phyloP scores from a whole-genome alignment of 2,888 invertebrate species.

The Amphipyra tragopoginis region DNA sequence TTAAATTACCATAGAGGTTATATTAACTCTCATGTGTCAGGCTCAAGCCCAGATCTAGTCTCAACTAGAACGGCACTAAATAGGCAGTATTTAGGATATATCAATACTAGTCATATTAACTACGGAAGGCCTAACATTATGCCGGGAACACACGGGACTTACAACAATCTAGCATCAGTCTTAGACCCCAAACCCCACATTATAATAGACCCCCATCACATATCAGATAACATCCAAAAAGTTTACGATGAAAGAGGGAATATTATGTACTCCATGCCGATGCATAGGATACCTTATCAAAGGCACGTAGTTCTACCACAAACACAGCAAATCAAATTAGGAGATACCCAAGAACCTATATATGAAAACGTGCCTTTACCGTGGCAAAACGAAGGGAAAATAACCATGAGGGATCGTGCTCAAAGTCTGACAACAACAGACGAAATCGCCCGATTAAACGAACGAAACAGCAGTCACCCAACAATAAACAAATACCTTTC shows the following conservation, averaged over 20 bases:
- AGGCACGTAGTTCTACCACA: conserved; percentile 88
- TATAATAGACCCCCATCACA: conserved; percentile 89
- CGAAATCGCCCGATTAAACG: conserved; percentile 87
- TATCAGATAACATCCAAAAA: conserved; percentile 91
- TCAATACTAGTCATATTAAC: conserved; percentile 78
- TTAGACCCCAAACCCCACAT: conserved; percentile 87
- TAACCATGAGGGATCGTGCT: conserved; percentile 86
- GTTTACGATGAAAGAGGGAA: conserved; percentile 91
- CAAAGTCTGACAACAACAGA: conserved; percentile 93
- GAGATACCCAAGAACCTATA: conserved; percentile 92
- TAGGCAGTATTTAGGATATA: conserved; percentile 81
- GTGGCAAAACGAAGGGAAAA: conserved; percentile 87
- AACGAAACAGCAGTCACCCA: conserved; percentile 81
- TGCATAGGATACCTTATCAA: conserved; percentile 82
- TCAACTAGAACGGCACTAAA: conserved; percentile 92
- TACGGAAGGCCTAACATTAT: conserved; percentile 75
- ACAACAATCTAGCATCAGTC: conserved; percentile 92
- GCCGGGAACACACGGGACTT: conserved; percentile 92
- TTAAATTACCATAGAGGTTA: conserved; percentile 84
- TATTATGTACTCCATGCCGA: conserved; percentile 91
- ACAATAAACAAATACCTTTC: conserved; percentile 71
- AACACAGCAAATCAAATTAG: conserved; percentile 78
- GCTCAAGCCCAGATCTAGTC: conserved; percentile 94
- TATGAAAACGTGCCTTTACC: conserved; percentile 95
- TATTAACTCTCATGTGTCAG: conserved; percentile 91